Conservation (phyloP, 2,113 vertebrate species). For the Atrichornis clamosus region DNA sequence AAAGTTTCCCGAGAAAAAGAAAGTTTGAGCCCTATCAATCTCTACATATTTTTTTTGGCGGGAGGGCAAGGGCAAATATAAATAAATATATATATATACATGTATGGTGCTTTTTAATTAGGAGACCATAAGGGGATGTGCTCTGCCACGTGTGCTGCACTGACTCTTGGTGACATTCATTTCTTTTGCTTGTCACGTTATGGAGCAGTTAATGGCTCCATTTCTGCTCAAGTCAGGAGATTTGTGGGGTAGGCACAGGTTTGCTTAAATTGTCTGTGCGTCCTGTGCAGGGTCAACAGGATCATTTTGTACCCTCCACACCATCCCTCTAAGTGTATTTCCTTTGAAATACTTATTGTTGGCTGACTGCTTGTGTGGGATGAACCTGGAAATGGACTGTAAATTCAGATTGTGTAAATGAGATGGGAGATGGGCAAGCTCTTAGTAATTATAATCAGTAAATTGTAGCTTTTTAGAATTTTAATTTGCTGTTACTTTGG, state of each 20-base stretch:
- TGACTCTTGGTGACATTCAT: not conserved
- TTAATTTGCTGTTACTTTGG: not conserved
- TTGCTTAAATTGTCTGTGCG: not conserved
- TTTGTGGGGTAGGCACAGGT: not conserved
- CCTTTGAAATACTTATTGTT: not conserved
- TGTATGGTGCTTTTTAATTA: not conserved
- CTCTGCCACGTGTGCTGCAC: not conserved
- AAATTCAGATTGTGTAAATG: not conserved
- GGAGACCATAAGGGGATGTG: rapidly evolving
- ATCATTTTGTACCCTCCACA: not conserved
- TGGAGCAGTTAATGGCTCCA: not conserved
- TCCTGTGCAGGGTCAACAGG: not conserved
- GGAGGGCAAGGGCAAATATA: not conserved
- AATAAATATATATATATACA: not conserved
- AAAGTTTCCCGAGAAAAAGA: not conserved
- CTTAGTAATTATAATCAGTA: not conserved
- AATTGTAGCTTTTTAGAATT: not conserved
- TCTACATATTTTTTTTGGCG: not conserved
- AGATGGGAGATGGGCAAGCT: not conserved
- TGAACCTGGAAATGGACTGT: not conserved
- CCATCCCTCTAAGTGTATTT: not conserved
- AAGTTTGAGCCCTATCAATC: not conserved
- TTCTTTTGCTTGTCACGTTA: not conserved
- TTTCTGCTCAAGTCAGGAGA: not conserved
- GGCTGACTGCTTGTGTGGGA: not conserved